Evolutionary conservation across 2,113 vertebrate species (phyloP), one percentile per base, ranked within the genome.

Genomic region (Clarias gariepinus): DNA sequence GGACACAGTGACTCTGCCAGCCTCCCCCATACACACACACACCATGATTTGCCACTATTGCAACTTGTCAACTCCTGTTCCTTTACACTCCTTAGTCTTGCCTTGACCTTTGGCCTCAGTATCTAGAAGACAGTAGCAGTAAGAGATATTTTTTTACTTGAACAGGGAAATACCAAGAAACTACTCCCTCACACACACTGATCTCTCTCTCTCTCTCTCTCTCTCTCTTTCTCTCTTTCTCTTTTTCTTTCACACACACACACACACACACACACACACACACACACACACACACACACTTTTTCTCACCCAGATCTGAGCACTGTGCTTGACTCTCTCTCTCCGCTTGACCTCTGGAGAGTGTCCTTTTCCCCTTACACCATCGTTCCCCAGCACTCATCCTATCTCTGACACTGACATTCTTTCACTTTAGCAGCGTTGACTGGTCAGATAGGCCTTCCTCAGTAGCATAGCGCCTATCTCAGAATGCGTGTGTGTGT

Each of bases 371-470:
- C 87, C 88, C 87, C 88, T 89, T 90, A 86, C 84, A 92, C 89
- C 91, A 71, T 91, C 83, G 64, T 90, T 86, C 83, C 89, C 87
- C 71, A 87, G 85, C 93, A 95, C 95, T 95, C 95, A 92, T 90
- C 91, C 81, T 95, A 96, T 96, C 95, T 95, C 87, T 89, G 92
- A 93, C 94, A 91, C 94, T 90, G 90, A 92, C 93, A 96, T 96
- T 96, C 95, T 95, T 94, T 94, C 94, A 95, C 95, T 93, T 96
- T 95, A 94, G 94, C 94, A 93, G 87, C 94, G 94, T 94, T 91
- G 90, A 92, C 86, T 90, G 83, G 87, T 23, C 90, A 94, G 95
- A 96, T 94, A 95, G 92, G 91, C 91, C 83, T 92, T 94, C 90
- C 92, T 93, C 92, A 92, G 92, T 91, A 89, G 92, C 93, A 84